Evolutionary conservation across 2,113 vertebrate species (phyloP).

Genomic region (Hippocampus mohnikei): DNA sequence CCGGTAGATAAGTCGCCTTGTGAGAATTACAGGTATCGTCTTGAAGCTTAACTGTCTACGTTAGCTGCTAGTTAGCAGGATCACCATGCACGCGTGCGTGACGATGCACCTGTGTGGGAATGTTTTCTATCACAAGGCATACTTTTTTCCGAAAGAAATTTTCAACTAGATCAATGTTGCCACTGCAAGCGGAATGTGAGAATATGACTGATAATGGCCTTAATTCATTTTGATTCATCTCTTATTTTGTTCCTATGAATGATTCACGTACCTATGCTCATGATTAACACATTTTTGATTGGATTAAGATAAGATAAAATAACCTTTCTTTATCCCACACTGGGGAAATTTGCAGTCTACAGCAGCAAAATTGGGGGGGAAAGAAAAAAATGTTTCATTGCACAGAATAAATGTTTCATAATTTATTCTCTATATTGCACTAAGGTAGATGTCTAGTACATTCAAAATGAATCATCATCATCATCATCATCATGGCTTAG

Average conservation of each 20-base stretch:
- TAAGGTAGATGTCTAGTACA: no score
- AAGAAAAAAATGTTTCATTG: no score
- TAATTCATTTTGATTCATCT: background rate
- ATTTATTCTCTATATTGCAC: no score
- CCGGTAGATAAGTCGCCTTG: slow-evolving; percentile 20
- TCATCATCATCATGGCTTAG: no score
- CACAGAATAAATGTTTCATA: no score
- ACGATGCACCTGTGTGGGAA: slow-evolving; percentile 21
- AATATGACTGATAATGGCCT: no score
- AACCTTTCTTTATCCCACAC: no score
- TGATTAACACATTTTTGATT: no score
- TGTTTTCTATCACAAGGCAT: slow-evolving; percentile 17
- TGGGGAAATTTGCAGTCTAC: no score
- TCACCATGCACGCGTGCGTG: background rate
- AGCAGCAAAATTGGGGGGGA: no score
- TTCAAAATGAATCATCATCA: background rate
- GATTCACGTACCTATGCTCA: background rate
- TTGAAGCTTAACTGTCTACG: slow-evolving; percentile 30
- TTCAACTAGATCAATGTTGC: background rate
- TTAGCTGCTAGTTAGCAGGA: background rate
- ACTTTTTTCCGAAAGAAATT: slow-evolving; percentile 15
- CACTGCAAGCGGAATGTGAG: background rate
- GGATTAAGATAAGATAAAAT: no score
- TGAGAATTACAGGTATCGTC: slow-evolving; percentile 34
- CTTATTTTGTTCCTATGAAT: background rate